phyloP scores from a whole-genome alignment of 1,140 invertebrate genomes.

The Drosophila pallidifrons region DNA sequence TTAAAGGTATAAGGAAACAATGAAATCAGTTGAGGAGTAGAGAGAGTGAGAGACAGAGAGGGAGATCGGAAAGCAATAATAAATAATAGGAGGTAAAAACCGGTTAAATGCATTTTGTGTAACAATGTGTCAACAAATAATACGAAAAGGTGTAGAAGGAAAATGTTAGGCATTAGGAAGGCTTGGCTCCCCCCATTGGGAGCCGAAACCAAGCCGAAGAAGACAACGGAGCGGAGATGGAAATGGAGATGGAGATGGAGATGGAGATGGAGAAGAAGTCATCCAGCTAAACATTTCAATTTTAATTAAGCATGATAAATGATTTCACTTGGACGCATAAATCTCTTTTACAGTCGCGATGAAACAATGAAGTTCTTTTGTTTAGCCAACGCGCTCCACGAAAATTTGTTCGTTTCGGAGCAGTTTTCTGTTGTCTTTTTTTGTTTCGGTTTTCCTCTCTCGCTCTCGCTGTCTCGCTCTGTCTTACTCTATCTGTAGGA shows the following conservation, averaged over 20 bases:
- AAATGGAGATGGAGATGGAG: slow-evolving; percentile 32
- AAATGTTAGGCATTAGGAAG: slow-evolving; percentile 39
- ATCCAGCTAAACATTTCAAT: slow-evolving; percentile 82
- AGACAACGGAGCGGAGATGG: background rate
- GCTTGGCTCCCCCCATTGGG: slow-evolving; percentile 21
- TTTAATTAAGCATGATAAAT: slow-evolving; percentile 85
- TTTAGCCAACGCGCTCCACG: slow-evolving; percentile 53
- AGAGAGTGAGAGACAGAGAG: background rate
- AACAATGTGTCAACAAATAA: slow-evolving; percentile 80
- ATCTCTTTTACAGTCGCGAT: slow-evolving; percentile 83
- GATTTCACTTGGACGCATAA: slow-evolving; percentile 84
- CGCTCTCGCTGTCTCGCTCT: slow-evolving; percentile 9
- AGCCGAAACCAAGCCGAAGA: background rate
- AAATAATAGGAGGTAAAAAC: slow-evolving; percentile 49
- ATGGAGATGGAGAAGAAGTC: slow-evolving; percentile 64
- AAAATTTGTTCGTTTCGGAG: slow-evolving; percentile 51
- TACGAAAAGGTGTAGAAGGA: slow-evolving; percentile 43
- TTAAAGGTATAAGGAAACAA: slow-evolving; percentile 20
- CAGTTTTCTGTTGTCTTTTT: slow-evolving; percentile 47
- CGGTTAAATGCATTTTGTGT: slow-evolving; percentile 82
- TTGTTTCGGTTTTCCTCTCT: slow-evolving; percentile 8
- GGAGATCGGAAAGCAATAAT: slow-evolving; percentile 6
- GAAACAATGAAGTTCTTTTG: slow-evolving; percentile 82
- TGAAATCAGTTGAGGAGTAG: slow-evolving; percentile 7
- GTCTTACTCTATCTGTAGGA: background rate